phyloP scores from a whole-genome alignment of 2,113 vertebrate genomes.

The Guaruba guarouba region DNA sequence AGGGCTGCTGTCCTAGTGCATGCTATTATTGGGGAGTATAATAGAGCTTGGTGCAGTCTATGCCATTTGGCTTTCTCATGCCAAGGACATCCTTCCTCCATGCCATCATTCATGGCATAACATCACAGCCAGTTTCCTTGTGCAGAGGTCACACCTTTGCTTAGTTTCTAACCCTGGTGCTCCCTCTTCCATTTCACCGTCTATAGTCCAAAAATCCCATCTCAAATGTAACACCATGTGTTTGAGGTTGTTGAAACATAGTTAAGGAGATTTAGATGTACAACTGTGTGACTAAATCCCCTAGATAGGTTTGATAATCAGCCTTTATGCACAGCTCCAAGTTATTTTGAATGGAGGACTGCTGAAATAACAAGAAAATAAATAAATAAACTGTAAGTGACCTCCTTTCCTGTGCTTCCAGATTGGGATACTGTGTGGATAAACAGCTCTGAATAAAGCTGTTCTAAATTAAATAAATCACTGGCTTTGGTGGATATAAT shows the following conservation, averaged over 20 bases:
- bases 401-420: neutral
- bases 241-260: neutral
- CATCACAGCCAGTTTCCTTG: neutral
- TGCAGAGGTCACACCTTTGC: neutral
- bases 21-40: rapidly evolving
- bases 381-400: neutral
- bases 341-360: slow-evolving; percentile 28
- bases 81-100: neutral
- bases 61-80: neutral
- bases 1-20: neutral
- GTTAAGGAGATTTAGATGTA: slow-evolving; percentile 10
- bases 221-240: neutral
- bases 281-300: slow-evolving; percentile 33
- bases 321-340: neutral
- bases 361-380: slow-evolving; percentile 22
- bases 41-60: neutral
- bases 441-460: slow-evolving; percentile 10
- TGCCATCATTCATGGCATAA: neutral
- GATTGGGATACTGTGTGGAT: neutral
- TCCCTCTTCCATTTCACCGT: neutral
- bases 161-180: neutral
- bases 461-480: slow-evolving; percentile 12
- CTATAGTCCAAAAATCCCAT: neutral
- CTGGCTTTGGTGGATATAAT: neutral
- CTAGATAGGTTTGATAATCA: slow-evolving; percentile 24